Base-by-base conservation (phyloP, 2,113 vertebrate genomes). In the Seriola quinqueradiata region DNA sequence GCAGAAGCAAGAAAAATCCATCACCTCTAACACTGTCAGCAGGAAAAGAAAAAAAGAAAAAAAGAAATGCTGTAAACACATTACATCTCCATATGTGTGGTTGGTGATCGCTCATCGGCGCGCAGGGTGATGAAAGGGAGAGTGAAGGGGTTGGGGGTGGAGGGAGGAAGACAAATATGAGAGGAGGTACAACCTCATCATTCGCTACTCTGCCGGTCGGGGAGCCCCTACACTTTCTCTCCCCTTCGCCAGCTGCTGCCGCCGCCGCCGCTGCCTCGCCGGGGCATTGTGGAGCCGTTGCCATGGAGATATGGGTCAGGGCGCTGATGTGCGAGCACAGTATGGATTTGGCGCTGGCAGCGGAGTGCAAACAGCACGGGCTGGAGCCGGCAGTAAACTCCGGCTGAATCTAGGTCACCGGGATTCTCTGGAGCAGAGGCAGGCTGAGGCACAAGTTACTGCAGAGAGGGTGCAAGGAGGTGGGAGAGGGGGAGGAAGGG, bases 231-330 rank as follows among this genome's bases (percentile, higher is more conserved):
- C 52, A 46, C 66, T 65, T 65, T 70, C 81, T 81, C 63, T 70
- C 40, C 44, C 70, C 25, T 50, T 55, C n/a, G 8, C 66, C 78
- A 83, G 76, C 61, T 46, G 76, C 61, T 46, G 28, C 28, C 28
- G 54, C 67, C 1, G 2, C 50, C 1, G 25, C 69, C n/a, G 32
- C 78, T 78, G 85, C 72, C 81, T 76, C 23, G 48, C 75, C 61
- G 23, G 83, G 85, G 85, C 69, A 87, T 92, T 87, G 88, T 85
- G 82, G 83, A 87, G 86, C 71, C 86, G 95, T 97, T 96, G 94
- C 95, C 95, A 96, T 96, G 95, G 96, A 94, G 94, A 97, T 96
- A 94, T 96, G 95, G 96, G 96, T 97, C 96, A 96, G 92, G 81
- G 92, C 85, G 92, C 88, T 77, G 91, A 94, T 96, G 95, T 95